Percentiles rank a stretch among this genome's conserved stretches.
phyloP scores from a whole-genome alignment of 2,888 invertebrate genomes.

The Nomada goodeniana region DNA sequence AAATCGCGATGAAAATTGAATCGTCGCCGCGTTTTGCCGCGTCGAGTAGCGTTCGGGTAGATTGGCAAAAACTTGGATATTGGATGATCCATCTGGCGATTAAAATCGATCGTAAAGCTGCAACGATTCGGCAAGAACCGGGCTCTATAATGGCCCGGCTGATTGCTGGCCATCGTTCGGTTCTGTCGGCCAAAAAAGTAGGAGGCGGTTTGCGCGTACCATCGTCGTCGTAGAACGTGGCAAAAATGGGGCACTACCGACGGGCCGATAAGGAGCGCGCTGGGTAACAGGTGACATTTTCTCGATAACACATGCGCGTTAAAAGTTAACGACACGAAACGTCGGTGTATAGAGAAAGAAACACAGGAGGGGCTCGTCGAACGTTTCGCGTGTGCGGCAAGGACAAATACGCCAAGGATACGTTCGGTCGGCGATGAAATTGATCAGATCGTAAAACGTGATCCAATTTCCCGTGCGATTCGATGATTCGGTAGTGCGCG shows the following conservation, averaged over 20 bases:
- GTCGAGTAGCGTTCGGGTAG: background rate
- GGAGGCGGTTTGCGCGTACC: slow-evolving; percentile 25
- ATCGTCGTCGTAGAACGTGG: background rate
- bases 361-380: background rate
- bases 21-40: slow-evolving; percentile 32
- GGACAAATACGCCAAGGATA: slow-evolving; percentile 28
- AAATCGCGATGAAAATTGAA: slow-evolving; percentile 37
- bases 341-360: too few relatives aligned
- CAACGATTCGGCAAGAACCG: slow-evolving; percentile 22
- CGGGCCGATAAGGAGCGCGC: slow-evolving; percentile 6
- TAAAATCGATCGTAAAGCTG: slow-evolving; percentile 52
- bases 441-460: slow-evolving; percentile 24
- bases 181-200: slow-evolving; percentile 42
- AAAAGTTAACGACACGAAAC: slow-evolving; percentile 5
- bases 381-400: background rate
- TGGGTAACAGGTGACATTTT: slow-evolving; percentile 15
- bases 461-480: slow-evolving; percentile 19
- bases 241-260: slow-evolving; percentile 22
- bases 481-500: slow-evolving; percentile 40
- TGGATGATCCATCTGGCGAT: slow-evolving; percentile 47
- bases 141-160: slow-evolving; percentile 46
- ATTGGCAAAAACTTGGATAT: slow-evolving; percentile 24
- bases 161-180: slow-evolving; percentile 46
- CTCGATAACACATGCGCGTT: background rate
- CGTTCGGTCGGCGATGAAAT: slow-evolving; percentile 19